Percentiles rank a stretch among this genome's conserved stretches.
These are phyloP conservation scores for Drosophila tanythrix DNA, from an alignment of 2,888 invertebrate species.

Conservation along the genomic window DNA sequence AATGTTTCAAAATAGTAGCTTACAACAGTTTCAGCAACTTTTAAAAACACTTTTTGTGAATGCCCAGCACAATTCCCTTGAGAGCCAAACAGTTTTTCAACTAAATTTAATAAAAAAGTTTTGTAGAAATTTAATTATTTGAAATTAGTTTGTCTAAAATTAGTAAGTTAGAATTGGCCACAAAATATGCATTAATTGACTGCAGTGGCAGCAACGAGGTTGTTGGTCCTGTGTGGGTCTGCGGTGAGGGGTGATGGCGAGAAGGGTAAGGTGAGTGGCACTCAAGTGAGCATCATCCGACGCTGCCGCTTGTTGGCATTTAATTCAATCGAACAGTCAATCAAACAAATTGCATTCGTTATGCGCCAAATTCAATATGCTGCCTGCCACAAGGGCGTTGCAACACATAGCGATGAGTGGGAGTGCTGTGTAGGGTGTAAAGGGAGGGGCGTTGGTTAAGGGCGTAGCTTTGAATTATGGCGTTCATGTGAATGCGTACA, in stretches of 20 bases:
- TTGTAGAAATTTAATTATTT: background rate
- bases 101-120: background rate
- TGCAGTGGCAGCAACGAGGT: background rate
- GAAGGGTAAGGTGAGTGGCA: slow-evolving; percentile 12
- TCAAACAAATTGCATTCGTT: slow-evolving; percentile 79
- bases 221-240: background rate
- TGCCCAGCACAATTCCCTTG: too few species aligned
- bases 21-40: too few species aligned
- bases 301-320: slow-evolving; percentile 58
- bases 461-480: slow-evolving; percentile 15
- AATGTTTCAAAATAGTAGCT: background rate
- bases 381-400: slow-evolving; percentile 48
- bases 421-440: background rate
- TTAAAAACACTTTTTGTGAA: too few species aligned
- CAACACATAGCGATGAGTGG: slow-evolving; percentile 12
- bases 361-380: slow-evolving; percentile 74
- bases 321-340: slow-evolving; percentile 76
- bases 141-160: background rate
- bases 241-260: slow-evolving; percentile 1
- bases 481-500: slow-evolving; percentile 43
- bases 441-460: background rate
- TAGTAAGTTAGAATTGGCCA: background rate
- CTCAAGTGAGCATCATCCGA: slow-evolving; percentile 33
- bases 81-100: background rate
- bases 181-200: background rate